A percentile compares a stretch with the other conserved stretches of the same genome.
These are phyloP conservation scores for Drosophila ustulata DNA, from an alignment of 2,888 invertebrate genomes.

Conservation along the genomic window DNA sequence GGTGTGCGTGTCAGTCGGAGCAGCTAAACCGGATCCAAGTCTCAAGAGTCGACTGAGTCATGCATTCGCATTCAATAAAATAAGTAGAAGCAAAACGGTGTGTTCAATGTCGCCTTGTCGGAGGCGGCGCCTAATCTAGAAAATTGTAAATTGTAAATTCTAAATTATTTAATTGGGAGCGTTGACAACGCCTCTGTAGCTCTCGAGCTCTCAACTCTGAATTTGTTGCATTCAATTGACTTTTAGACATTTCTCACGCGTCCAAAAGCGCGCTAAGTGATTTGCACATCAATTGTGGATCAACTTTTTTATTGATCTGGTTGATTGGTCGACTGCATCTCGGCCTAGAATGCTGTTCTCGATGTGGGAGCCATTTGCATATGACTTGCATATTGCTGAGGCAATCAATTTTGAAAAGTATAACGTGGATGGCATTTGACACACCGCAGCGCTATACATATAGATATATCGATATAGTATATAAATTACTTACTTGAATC, in stretches of 20 bases:
- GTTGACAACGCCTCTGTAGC: conserved; percentile 69
- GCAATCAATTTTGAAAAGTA: conserved; percentile 50
- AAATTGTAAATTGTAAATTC: conserved; percentile 59
- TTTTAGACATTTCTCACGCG: conserved; percentile 72
- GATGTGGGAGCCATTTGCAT: conserved; percentile 78
- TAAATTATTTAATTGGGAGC: conserved; percentile 72
- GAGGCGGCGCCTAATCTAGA: conserved; percentile 77
- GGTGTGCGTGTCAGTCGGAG: conserved; percentile 54
- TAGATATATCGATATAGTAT: neutral
- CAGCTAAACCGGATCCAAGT: conserved; percentile 70
- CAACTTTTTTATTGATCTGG: conserved; percentile 35
- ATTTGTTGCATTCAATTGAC: conserved; percentile 54
- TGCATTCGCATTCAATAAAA: conserved; percentile 12
- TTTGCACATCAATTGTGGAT: conserved; percentile 61
- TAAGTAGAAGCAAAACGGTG: conserved; percentile 11
- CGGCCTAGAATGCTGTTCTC: conserved; percentile 64
- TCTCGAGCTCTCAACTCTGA: conserved; percentile 23
- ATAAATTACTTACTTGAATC: conserved; percentile 15
- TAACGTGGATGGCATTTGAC: conserved; percentile 53
- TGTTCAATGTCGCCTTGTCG: conserved; percentile 65
- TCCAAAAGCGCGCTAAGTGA: conserved; percentile 54
- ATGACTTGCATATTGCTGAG: conserved; percentile 15
- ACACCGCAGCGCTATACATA: conserved; percentile 20
- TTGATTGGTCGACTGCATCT: conserved; percentile 48
- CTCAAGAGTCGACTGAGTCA: conserved; percentile 61